These are phyloP conservation scores for Triops cancriformis DNA, from an alignment of 1,140 invertebrate species.

Conservation along the genomic window DNA sequence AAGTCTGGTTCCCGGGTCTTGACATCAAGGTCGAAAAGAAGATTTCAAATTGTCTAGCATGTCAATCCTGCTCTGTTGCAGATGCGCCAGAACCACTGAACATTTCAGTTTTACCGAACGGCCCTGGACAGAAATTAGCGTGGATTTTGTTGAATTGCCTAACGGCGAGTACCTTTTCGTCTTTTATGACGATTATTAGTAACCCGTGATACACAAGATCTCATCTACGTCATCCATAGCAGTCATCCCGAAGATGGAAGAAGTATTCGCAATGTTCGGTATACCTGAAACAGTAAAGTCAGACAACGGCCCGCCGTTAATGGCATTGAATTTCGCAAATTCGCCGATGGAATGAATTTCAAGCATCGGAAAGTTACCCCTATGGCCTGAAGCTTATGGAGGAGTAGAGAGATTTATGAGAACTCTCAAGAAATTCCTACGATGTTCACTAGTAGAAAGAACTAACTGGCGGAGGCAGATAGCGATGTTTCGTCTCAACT, in stretches of 20 bases:
- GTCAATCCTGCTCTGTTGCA: slow-evolving; percentile 28
- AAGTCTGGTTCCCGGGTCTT: no score
- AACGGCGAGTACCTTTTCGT: slow-evolving; percentile 33
- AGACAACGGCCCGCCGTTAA: no score
- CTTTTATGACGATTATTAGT: slow-evolving; percentile 35
- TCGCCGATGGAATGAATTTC: slow-evolving; percentile 26
- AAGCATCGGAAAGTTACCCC: slow-evolving; percentile 16
- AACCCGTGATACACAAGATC: slow-evolving; percentile 33
- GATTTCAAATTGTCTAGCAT: slow-evolving; percentile 33
- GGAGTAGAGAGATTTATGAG: slow-evolving; percentile 21
- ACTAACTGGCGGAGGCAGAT: background rate
- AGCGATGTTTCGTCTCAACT: slow-evolving; percentile 14
- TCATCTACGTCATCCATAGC: slow-evolving; percentile 28
- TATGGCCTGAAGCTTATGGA: background rate
- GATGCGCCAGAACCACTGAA: slow-evolving; percentile 31
- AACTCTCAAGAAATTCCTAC: slow-evolving; percentile 16
- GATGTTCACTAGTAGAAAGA: background rate
- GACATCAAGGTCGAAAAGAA: slow-evolving; percentile 33
- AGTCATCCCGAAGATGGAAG: slow-evolving; percentile 22
- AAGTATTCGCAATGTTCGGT: slow-evolving; percentile 30
- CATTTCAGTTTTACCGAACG: slow-evolving; percentile 30
- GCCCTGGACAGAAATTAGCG: slow-evolving; percentile 32
- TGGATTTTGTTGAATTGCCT: slow-evolving; percentile 36
- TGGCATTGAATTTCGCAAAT: slow-evolving; percentile 33
- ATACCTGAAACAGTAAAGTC: slow-evolving; percentile 31